phyloP scores from a whole-genome alignment of 2,797 vertebrate species.

The Megalops cyprinoides region DNA sequence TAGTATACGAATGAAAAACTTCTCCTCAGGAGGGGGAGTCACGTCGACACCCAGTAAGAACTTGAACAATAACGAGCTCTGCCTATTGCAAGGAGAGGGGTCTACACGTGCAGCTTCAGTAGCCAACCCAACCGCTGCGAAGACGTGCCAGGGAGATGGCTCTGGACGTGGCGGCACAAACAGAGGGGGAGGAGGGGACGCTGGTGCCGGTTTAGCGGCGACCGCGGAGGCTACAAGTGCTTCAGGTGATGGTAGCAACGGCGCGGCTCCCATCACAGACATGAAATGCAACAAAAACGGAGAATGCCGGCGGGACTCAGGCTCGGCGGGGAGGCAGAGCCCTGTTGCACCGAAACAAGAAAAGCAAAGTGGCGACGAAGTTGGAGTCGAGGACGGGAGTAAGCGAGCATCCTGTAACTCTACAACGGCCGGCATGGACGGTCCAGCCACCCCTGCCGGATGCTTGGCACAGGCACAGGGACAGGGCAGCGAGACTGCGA shows the following conservation, averaged over 20 bases:
- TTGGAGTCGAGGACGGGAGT: constrained; percentile 51
- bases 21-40: constrained; percentile 72
- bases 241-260: constrained; percentile 46
- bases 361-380: constrained; percentile 65
- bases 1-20: constrained; percentile 65
- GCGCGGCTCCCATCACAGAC: constrained; percentile 42
- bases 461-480: constrained; percentile 59
- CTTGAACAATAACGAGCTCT: constrained; percentile 69
- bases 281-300: constrained; percentile 84
- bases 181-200: constrained; percentile 46
- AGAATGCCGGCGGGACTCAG: constrained; percentile 77
- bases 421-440: constrained; percentile 63
- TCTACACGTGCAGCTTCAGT: constrained; percentile 54
- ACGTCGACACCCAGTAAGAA: constrained; percentile 64
- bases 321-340: constrained; percentile 72
- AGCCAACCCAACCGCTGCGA: constrained; percentile 53
- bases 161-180: constrained; percentile 43
- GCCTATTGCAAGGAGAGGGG: constrained; percentile 61
- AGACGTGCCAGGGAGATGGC: constrained; percentile 62
- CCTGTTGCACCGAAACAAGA: constrained; percentile 73
- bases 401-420: constrained; percentile 51
- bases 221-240: constrained; percentile 27
- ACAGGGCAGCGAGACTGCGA: constrained; percentile 52
- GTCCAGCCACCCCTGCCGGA: constrained; percentile 60
- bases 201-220: constrained; percentile 38